A percentile compares a stretch with the other conserved stretches of the same genome.
Evolutionary conservation across 2,888 invertebrate species (phyloP).

Genomic region (Chalcis sispes): DNA sequence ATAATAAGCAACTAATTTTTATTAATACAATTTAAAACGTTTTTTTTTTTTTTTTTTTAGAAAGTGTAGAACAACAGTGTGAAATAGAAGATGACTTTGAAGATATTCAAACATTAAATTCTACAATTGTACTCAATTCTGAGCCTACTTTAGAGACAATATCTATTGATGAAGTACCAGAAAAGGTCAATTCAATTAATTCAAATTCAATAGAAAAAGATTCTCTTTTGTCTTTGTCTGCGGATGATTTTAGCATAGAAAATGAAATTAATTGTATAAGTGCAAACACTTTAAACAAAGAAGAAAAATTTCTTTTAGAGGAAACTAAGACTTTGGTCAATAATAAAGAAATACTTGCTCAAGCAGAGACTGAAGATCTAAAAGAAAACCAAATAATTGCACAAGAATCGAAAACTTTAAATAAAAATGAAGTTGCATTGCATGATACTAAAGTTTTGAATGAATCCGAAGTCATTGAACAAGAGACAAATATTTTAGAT

Average conservation of each 20-base stretch:
- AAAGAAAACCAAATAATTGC: conserved; percentile 22
- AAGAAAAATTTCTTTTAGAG: not conserved
- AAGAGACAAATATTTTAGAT: conserved; percentile 26
- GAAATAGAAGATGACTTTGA: conserved; percentile 12
- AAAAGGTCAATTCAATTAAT: not conserved
- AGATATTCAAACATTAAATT: conserved; percentile 42
- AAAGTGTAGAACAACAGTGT: conserved; percentile 18
- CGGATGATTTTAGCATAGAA: not conserved
- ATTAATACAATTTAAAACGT: too few relatives aligned
- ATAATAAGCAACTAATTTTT: too few relatives aligned
- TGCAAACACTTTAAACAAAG: conserved; percentile 1
- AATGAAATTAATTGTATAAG: not conserved
- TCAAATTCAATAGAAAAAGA: not conserved
- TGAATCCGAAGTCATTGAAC: conserved; percentile 19
- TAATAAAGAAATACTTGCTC: not conserved
- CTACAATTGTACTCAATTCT: conserved; percentile 43
- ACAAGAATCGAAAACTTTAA: not conserved
- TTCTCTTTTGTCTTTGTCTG: not conserved
- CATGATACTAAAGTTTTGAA: not conserved
- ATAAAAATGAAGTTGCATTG: not conserved
- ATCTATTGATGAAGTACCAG: not conserved
- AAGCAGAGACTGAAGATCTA: conserved; percentile 1
- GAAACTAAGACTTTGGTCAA: not conserved
- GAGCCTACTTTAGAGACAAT: conserved; percentile 11
- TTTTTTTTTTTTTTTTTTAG: not conserved